Conservation (phyloP, 2,797 vertebrate genomes). For the Carcharodon carcharias region DNA sequence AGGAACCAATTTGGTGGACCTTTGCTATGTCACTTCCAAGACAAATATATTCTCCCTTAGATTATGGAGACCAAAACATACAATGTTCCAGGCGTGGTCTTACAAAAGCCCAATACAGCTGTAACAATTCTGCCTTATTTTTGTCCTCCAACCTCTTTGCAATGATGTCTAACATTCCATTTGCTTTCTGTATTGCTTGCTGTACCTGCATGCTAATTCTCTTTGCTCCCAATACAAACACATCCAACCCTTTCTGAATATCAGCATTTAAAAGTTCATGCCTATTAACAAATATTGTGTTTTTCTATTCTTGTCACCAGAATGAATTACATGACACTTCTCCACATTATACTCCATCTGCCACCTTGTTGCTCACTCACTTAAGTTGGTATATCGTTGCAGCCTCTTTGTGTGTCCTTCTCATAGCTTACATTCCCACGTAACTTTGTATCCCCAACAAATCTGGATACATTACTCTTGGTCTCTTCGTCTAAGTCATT, state of each 20-base stretch:
- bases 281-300: too few relatives aligned
- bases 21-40: background rate
- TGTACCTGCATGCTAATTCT: background rate
- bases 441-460: too few relatives aligned
- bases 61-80: background rate
- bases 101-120: background rate
- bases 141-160: too few relatives aligned
- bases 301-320: too few relatives aligned
- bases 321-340: too few relatives aligned
- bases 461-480: too few relatives aligned
- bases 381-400: too few relatives aligned
- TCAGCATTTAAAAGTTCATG: background rate
- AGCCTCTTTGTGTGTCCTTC: too few relatives aligned
- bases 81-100: background rate
- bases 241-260: background rate
- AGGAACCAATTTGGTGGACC: background rate
- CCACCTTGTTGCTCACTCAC: too few relatives aligned
- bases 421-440: too few relatives aligned
- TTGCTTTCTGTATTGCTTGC: background rate
- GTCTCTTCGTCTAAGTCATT: too few relatives aligned
- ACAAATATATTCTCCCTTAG: background rate
- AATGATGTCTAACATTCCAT: background rate
- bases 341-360: too few relatives aligned
- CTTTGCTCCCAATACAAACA: background rate
- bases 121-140: background rate